A percentile compares a stretch with the other conserved stretches of the same genome.
Conservation (phyloP, 2,888 invertebrate species). For the Meteorus cinctellus region DNA sequence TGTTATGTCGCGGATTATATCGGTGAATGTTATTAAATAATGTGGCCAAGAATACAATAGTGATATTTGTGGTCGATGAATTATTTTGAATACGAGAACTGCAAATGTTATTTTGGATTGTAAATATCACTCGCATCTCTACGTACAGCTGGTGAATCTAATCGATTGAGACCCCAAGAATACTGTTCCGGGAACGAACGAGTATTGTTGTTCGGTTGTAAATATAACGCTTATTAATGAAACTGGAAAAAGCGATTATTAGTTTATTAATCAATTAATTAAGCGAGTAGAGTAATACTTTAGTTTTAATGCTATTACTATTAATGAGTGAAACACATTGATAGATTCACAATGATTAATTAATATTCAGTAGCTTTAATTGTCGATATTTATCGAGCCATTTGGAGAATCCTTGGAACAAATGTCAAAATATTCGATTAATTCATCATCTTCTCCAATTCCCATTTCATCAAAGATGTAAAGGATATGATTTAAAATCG, state of each 20-base stretch:
- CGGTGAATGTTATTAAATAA: neutral
- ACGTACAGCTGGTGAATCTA: slow-evolving; percentile 6
- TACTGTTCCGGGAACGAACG: slow-evolving; percentile 50
- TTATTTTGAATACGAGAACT: slow-evolving; percentile 5
- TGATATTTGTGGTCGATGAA: slow-evolving; percentile 11
- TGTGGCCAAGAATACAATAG: slow-evolving; percentile 2
- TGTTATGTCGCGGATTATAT: neutral
- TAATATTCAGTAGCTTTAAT: slow-evolving; percentile 63
- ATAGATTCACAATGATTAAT: slow-evolving; percentile 62
- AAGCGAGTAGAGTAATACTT: slow-evolving; percentile 33
- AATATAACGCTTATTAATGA: slow-evolving; percentile 64
- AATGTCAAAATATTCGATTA: neutral
- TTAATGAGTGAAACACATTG: slow-evolving; percentile 56
- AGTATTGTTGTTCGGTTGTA: slow-evolving; percentile 70
- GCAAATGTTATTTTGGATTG: neutral
- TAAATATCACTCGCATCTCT: slow-evolving; percentile 16
- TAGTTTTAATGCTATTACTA: slow-evolving; percentile 56
- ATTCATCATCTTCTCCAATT: neutral
- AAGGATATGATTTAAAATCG: neutral
- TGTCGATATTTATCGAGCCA: slow-evolving; percentile 61
- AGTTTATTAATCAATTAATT: slow-evolving; percentile 26
- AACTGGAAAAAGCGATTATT: slow-evolving; percentile 29
- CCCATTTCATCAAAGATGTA: neutral
- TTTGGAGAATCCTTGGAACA: slow-evolving; percentile 32
- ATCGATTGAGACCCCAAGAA: slow-evolving; percentile 39